Evolutionary conservation across 2,113 vertebrate genomes (phyloP).

Genomic region (Setophaga petechia): DNA sequence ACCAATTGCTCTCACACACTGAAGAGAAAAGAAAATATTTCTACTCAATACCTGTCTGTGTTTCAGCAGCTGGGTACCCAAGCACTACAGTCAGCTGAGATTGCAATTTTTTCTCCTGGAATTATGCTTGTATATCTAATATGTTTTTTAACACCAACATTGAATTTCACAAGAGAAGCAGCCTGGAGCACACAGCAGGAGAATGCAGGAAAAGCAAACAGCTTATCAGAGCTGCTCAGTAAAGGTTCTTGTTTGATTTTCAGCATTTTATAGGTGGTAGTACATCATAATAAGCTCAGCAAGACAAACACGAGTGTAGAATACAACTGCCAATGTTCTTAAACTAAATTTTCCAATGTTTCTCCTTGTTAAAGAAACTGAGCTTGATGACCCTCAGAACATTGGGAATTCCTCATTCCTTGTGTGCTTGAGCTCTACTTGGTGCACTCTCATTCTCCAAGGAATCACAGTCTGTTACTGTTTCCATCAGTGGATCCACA

Average conservation of each 20-base stretch:
- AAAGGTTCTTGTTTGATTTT: neutral
- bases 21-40: neutral
- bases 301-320: neutral
- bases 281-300: neutral
- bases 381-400: neutral
- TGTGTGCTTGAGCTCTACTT: accelerated
- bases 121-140: neutral
- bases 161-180: neutral
- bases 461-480: accelerated
- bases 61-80: neutral
- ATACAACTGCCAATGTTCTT: neutral
- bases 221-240: neutral
- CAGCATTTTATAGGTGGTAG: neutral
- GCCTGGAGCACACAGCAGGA: neutral
- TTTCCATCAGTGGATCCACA: neutral
- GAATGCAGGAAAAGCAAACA: neutral
- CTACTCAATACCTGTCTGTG: neutral
- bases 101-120: neutral
- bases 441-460: neutral
- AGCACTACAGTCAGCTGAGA: neutral
- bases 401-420: neutral
- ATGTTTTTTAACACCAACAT: neutral
- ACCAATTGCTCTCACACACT: neutral
- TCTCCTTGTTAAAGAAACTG: neutral
- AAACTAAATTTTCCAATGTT: neutral